Conservation (phyloP, 92 coral and sea anemone species). For the Epizoanthus fatuus region DNA sequence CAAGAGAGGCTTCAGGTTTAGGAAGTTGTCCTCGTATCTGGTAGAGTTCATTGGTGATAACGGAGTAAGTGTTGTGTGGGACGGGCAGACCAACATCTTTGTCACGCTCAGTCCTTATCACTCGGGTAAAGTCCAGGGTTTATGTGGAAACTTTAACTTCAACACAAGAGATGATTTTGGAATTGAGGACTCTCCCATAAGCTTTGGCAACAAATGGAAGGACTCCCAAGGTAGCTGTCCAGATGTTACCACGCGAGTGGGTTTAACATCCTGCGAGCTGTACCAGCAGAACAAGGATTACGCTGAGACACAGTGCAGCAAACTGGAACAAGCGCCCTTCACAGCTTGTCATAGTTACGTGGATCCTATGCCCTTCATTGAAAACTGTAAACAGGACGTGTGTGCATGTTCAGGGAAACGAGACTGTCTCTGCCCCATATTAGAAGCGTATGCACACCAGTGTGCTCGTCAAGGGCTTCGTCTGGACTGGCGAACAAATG, state of each 20-base stretch:
- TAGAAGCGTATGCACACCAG: slow-evolving; percentile 74
- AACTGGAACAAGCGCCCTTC: slow-evolving; percentile 72
- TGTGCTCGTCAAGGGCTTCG: slow-evolving; percentile 70
- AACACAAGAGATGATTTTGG: slow-evolving; percentile 81
- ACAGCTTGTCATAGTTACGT: slow-evolving; percentile 68
- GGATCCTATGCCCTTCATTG: slow-evolving; percentile 73
- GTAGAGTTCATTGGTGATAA: slow-evolving; percentile 70
- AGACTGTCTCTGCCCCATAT: slow-evolving; percentile 71
- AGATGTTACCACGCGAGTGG: slow-evolving; percentile 54
- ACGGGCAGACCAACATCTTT: slow-evolving; percentile 73
- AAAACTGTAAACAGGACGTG: slow-evolving; percentile 78
- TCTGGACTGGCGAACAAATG: slow-evolving; percentile 66
- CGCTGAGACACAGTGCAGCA: slow-evolving; percentile 68
- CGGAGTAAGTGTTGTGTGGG: slow-evolving; percentile 79
- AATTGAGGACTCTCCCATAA: slow-evolving; percentile 67
- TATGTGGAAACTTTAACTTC: slow-evolving; percentile 79
- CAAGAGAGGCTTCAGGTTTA: slow-evolving; percentile 61
- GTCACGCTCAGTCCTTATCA: slow-evolving; percentile 68
- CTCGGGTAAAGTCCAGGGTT: slow-evolving; percentile 80
- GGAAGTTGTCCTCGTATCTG: slow-evolving; percentile 68
- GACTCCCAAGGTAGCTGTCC: slow-evolving; percentile 58
- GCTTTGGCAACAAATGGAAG: slow-evolving; percentile 77
- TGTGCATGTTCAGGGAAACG: slow-evolving; percentile 66
- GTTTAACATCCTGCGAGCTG: slow-evolving; percentile 72
- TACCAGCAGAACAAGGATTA: slow-evolving; percentile 66